Evolutionary conservation across 2,113 vertebrate species (phyloP), one percentile per base, ranked within the genome.

Genomic region (Trogon melanurus): DNA sequence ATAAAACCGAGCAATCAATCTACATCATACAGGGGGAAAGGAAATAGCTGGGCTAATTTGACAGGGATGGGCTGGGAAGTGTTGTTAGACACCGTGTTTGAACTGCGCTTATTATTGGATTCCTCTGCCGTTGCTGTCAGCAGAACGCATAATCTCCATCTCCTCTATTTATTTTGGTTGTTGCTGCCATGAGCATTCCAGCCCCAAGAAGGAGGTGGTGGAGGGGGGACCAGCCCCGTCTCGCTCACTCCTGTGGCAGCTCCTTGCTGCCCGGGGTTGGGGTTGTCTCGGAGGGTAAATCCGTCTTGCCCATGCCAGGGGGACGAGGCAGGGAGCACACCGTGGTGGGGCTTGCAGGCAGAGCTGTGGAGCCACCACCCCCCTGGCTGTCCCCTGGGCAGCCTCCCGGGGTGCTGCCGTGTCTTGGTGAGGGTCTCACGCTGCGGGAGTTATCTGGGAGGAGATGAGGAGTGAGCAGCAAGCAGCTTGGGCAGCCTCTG

Each of bases 1-100:
- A 96, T 97, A 96, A 98, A 97, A 97, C 82, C 23, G 44, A 90
- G 96, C 97, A 69, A 97, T 98, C 97, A 95, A 98, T 97, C 93
- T 85, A 89, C 94, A 96, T 93, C 94, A 54, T 84, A 12, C 82
- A 8, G 80, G 60, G 92, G 92, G 94, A 61, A 76, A 73, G 93
- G 96, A 95, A 96, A 91, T 36, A 62, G 76, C 94, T 41, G 45
- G 14, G 90, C 95, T 96, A 44, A 95, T 95, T 91, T 95, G 66
- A 73, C 86, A 73, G 75, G 83, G 47, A 9, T 36, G 79, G 96
- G 87, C 94, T 3, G 62, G 74, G 74, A 88, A 93, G 91, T 57
- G 89, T 50, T 90, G 85, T 89, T 10, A 58, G 96, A 83, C 88
- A 58, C 81, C 44, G 87, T 64, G 72, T 76, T 94, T 85, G 89